Evolutionary conservation across 2,797 vertebrate species (phyloP), one percentile per base, ranked within the genome.

Genomic region (Rhinoraja longicauda): DNA sequence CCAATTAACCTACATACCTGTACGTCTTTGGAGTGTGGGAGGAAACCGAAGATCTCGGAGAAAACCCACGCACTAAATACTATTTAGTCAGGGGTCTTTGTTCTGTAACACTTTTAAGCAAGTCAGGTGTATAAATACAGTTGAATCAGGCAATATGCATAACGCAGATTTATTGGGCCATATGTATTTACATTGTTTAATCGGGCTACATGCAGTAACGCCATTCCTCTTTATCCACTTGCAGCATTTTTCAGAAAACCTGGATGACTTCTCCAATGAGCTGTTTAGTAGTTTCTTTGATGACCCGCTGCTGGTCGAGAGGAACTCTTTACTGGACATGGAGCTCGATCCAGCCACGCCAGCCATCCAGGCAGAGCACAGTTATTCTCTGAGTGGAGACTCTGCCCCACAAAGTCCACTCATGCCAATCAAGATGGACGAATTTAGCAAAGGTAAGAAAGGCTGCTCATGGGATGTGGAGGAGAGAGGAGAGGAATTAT

Each of bases 281-380:
- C 97, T 99, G 93, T 99, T 99, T 96, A 99, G 95, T 97, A 99
- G 98, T 94, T 99, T 99, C 96, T 99, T 99, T 1, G 99, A 99
- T 93, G 99, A 99, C 93, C 98, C 98, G 4, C 96, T 98, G 32
- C 95, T 99, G 96, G 96, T 96, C 77, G 99, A 99, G 95, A 98
- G 98, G 95, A 97, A 97, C 72, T 97, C 98, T 0, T 95, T 98
- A 53, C 94, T 99, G 95, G 98, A 99, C 95, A 98, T 99, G 96
- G 98, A 99, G 94, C 96, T 99, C 94, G 98, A 99, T 93, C 95
- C 97, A 64, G 96, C 97, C 70, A 97, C 97, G 86, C 96, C 98
- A 91, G 98, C 98, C 96, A 98, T 99, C 95, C 99, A 99, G 95
- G 98, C 97, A 6, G 99, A 99, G 95, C 99, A 99, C 97, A 99